Evolutionary conservation across 2,113 vertebrate species (phyloP), one percentile per base, ranked within the genome.

Genomic region (Hyla sarda): DNA sequence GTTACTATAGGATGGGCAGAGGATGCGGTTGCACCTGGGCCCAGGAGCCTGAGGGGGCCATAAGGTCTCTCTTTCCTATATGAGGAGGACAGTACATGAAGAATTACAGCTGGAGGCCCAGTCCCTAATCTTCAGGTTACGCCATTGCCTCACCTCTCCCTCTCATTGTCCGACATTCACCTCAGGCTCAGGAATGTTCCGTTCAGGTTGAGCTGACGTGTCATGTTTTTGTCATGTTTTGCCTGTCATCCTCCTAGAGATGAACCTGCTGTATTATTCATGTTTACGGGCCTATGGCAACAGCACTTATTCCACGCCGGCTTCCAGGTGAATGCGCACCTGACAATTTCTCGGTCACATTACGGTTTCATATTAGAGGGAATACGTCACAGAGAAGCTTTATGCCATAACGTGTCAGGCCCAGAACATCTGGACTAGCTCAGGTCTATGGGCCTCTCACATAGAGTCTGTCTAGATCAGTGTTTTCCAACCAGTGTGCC

Each of bases 211-310:
- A 79, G 52, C 11, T 32, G 76, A 37, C 54, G 52, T 79, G 76
- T 79, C 76, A 41, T 14, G 76, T 58, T 79, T 60, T 58, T 79
- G 76, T 79, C 76, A 41, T 14, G 76, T 58, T 79, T 60, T 58
- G 19, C 1, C 30, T 79, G 76, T 79, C 76, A 58, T 79, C 32
- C 76, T 67, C 37, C 54, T 82, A 82, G 41, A 67, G 41, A 82
- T 62, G 41, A 56, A 47, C 3, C 56, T 16, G 5, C 16, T 14
- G 58, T 47, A 45, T 81, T 65, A 32, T 81, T 82, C 23, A 47
- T 82, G 79, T 62, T 82, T 82, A 67, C 13, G 23, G 19, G 32
- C 32, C 76, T 37, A 58, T 79, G 76, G 76, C 76, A 60, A 78
- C 75, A 56, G 54, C 52, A 41, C 54, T 37, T 37, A 5, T 32